These are phyloP conservation scores for Coenonympha arcania DNA, from an alignment of 2,888 invertebrate genomes.

Conservation along the genomic window DNA sequence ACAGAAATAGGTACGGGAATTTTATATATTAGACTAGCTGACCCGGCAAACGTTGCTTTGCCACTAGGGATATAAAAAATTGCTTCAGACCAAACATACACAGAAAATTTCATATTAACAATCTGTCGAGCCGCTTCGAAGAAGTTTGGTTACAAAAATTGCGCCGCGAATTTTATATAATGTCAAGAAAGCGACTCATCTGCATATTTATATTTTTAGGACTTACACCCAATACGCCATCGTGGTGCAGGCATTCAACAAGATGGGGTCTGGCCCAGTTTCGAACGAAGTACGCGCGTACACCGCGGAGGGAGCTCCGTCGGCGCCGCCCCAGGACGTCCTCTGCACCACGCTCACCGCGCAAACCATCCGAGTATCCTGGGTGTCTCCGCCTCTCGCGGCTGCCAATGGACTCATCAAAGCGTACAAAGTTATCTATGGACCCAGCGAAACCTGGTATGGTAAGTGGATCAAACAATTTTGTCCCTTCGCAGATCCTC, in stretches of 20 bases:
- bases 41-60: too few relatives aligned
- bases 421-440: constrained; percentile 95
- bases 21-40: too few relatives aligned
- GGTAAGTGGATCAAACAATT: constrained; percentile 74
- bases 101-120: too few relatives aligned
- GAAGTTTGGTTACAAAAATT: too few relatives aligned
- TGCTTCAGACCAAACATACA: too few relatives aligned
- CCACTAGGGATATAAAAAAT: too few relatives aligned
- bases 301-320: constrained; percentile 95
- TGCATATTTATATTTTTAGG: constrained; percentile 66
- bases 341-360: constrained; percentile 94
- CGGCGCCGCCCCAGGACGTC: constrained; percentile 92
- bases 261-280: constrained; percentile 93
- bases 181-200: too few relatives aligned
- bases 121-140: too few relatives aligned
- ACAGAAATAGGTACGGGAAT: too few relatives aligned
- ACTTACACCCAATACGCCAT: constrained; percentile 97
- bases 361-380: constrained; percentile 93
- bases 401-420: constrained; percentile 96
- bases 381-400: constrained; percentile 93
- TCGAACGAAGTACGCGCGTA: constrained; percentile 91
- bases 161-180: too few relatives aligned
- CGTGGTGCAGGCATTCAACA: constrained; percentile 95
- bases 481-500: too few relatives aligned
- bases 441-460: constrained; percentile 93